Base-by-base conservation (phyloP, 2,113 vertebrate species). In the Ornithorhynchus anatinus region DNA sequence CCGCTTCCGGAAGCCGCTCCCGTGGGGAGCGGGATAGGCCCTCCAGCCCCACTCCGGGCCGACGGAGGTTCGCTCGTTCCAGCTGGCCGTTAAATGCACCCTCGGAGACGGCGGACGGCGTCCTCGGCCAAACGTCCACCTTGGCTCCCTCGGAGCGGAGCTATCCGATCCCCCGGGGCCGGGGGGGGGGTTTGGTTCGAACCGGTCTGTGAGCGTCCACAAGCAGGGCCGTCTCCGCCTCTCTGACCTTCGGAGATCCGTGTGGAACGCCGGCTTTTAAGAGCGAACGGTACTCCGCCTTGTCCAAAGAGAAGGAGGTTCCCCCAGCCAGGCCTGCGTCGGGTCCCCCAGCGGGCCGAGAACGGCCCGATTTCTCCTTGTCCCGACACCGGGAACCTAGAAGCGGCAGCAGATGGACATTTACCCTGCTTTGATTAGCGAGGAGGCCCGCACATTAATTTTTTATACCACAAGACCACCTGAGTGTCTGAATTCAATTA, bases 401-500 rank as follows among this genome's bases (percentile, higher is more conserved):
- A 69, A 89, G 91, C n/a, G n/a, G n/a, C n/a, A n/a, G n/a, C 86
- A 91, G 84, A 82, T 88, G 87, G 92, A 91, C 67, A 43, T 86
- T 86, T 87, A 88, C 86, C 89, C 68, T 63, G 61, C 82, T 85
- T 87, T 92, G 90, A 90, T 93, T 88, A 92, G 91, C 80, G 87
- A 82, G 58, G 77, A 89, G 84, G 86, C 77, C 85, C 68, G 52
- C 78, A 65, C 86, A 91, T 93, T 91, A 92, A 94, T 93, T 91
- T 94, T 94, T 93, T 88, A 93, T 92, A 90, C 0, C 3, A 72
- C 69, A 82, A 75, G 75, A 87, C 88, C 71, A 77, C 89, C 92
- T 87, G 91, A 89, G 87, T 91, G 86, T 91, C 10, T 84, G 88
- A 90, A 92, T 92, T 93, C 91, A 93, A 91, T 94, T 93, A 92